phyloP scores from a whole-genome alignment of 2,888 invertebrate genomes.

The Orthosia incerta region DNA sequence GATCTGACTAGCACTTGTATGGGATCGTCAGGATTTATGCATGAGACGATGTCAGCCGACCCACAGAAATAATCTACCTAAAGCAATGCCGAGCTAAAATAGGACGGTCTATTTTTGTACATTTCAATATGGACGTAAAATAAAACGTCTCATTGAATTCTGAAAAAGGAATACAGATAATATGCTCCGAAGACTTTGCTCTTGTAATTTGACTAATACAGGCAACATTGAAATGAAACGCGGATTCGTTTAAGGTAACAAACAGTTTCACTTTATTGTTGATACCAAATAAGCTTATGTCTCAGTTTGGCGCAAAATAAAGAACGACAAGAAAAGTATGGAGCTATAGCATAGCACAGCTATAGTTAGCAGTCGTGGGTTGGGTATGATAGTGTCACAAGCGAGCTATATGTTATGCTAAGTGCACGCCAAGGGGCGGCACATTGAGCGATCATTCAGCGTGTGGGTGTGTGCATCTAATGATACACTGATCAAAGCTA shows the following conservation, averaged over 20 bases:
- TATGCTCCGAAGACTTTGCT: conserved; percentile 33
- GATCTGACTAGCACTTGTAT: conserved; percentile 36
- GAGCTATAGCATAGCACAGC: conserved; percentile 37
- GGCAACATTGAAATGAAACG: conserved; percentile 58
- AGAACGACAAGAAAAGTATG: conserved; percentile 54
- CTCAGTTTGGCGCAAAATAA: conserved; percentile 59
- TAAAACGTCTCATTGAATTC: conserved; percentile 55
- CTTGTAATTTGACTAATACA: conserved; percentile 58
- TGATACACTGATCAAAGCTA: conserved; percentile 75
- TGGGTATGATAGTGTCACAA: conserved; percentile 66
- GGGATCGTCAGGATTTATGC: conserved; percentile 27
- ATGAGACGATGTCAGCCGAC: conserved; percentile 52
- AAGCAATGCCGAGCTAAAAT: conserved; percentile 61
- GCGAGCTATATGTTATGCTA: conserved; percentile 62
- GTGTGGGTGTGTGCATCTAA: conserved; percentile 73
- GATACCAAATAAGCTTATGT: conserved; percentile 58
- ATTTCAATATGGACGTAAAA: conserved; percentile 51
- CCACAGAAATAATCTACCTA: conserved; percentile 48
- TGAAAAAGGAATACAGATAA: conserved; percentile 49
- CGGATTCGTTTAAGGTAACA: conserved; percentile 51
- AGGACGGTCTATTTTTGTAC: conserved; percentile 53
- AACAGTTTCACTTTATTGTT: conserved; percentile 55
- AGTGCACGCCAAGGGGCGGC: conserved; percentile 73
- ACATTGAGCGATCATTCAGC: conserved; percentile 75
- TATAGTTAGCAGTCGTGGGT: conserved; percentile 63